Conservation (phyloP, 1,140 invertebrate species). For the Penaeus indicus region DNA sequence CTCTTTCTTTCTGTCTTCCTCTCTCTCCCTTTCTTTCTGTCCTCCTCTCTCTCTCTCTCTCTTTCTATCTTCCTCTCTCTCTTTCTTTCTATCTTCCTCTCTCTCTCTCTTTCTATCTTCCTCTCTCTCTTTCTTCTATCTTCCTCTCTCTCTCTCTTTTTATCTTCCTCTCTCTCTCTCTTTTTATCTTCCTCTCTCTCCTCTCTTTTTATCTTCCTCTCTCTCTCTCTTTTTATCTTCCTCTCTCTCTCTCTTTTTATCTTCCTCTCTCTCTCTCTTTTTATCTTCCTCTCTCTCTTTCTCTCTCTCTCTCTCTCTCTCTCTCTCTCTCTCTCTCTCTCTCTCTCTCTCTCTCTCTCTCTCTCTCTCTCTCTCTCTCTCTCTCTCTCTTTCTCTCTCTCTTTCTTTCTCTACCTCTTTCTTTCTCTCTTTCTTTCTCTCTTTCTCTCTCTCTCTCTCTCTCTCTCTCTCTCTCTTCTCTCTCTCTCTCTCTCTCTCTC, state of each 20-base stretch:
- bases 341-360: neutral
- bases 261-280: neutral
- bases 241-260: neutral
- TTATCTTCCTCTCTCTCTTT: too few species aligned
- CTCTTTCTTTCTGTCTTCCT: too few species aligned
- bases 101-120: neutral
- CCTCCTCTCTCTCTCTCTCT: too few species aligned
- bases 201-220: neutral
- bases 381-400: neutral
- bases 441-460: neutral
- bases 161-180: neutral
- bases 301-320: too few species aligned
- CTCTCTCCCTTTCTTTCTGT: too few species aligned
- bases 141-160: constrained; percentile 25
- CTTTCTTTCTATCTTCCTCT: too few species aligned
- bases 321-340: too few species aligned
- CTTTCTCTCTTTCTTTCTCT: neutral
- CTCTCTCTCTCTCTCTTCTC: neutral
- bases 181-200: neutral
- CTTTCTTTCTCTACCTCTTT: constrained; percentile 6
- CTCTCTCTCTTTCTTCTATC: neutral
- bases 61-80: too few species aligned
- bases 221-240: too few species aligned
- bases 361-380: neutral
- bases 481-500: neutral